Conservation (phyloP, 2,797 vertebrate species). For the Streptopelia turtur region DNA sequence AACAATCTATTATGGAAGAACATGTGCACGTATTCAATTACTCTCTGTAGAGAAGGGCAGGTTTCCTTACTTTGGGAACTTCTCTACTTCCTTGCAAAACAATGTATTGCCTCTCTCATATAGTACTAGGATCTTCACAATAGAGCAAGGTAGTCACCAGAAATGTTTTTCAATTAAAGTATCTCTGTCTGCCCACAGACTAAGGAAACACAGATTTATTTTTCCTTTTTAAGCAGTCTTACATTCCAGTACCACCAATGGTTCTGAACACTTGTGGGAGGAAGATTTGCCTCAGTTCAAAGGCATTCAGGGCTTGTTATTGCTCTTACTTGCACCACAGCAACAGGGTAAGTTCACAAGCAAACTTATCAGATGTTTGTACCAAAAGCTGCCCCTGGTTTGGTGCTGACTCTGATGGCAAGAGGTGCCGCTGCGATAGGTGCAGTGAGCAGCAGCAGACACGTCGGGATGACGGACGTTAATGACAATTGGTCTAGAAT, state of each 20-base stretch:
- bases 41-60: background rate
- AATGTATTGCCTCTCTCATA: background rate
- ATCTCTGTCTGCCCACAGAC: background rate
- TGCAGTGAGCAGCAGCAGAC: background rate
- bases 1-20: conserved; percentile 37
- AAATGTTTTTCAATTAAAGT: background rate
- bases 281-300: background rate
- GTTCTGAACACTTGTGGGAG: background rate
- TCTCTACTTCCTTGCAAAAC: background rate
- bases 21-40: conserved; percentile 12
- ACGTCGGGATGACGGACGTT: background rate
- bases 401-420: background rate
- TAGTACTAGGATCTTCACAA: background rate
- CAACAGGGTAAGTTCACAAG: background rate
- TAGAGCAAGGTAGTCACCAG: background rate
- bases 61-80: conserved; percentile 16
- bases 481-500: background rate
- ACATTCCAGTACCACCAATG: background rate
- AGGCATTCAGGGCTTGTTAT: background rate
- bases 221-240: background rate
- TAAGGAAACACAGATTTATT: background rate
- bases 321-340: background rate
- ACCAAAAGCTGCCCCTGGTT: background rate
- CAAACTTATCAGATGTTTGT: rapidly evolving
- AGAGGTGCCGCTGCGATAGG: rapidly evolving